Base-by-base conservation (phyloP, 2,113 vertebrate genomes). In the Oxygymnocypris stewartii region DNA sequence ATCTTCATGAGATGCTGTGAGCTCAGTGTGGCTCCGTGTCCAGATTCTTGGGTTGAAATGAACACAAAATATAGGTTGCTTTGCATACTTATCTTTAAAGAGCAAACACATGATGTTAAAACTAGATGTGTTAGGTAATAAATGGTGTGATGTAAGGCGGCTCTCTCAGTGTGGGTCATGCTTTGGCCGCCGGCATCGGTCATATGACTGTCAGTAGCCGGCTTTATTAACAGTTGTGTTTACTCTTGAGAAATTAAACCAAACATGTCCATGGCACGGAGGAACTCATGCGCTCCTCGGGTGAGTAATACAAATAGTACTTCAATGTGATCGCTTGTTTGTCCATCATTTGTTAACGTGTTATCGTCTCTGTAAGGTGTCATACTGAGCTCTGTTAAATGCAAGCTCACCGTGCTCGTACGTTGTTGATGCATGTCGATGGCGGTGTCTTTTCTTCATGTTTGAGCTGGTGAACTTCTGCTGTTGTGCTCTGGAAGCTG, bases 281-380 rank as follows among this genome's bases (percentile, higher is more conserved):
- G 89, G 77, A 87, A 78, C 10, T 90, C 83, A 4, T 83, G 57
- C 69, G 71, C 85, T 23, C 89, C 83, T 6, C 51, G 85, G 75
- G 89, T 88, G 63, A 88, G 87, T 87, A 31, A 31, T 31, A 31
- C 28, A 31, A 31, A 31, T 6, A 23, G 20, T 59, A 57, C 23
- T 23, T 57, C 1, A 59, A 23, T 59, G 1, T 59, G 57, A 59
- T 28, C 3, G 28, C 14, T 69, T 2, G 4, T 16, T 63, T 63
- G 2, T 25, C 25, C 61, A 12, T 35, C 28, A 10, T 37, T 9
- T 16, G 8, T 69, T 69, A 18, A 9, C 25, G 10, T 23, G 28
- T 31, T 1, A 6, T 37, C 28, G 31, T 18, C 16, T 6, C 31
- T 35, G 16, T 59, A n/a, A 35, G 10, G 67, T 37, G 0, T 4